These are phyloP conservation scores for Heliothis subflexa DNA, from an alignment of 1,140 invertebrate genomes.

Conservation along the genomic window DNA sequence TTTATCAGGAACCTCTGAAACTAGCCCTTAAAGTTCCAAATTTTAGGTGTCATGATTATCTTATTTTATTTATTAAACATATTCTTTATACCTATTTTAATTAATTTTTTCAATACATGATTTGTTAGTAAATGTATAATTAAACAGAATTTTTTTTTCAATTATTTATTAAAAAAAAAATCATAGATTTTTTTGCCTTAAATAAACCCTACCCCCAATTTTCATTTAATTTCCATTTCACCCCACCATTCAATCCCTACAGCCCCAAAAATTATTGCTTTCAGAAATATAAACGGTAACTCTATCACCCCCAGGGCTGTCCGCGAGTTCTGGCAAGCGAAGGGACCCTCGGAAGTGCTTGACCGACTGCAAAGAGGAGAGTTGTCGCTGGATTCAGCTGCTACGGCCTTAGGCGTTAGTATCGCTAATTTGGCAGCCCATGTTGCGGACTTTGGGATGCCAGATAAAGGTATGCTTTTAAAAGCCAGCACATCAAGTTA, in stretches of 20 bases:
- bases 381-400: constrained; percentile 89
- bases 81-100: too few species aligned
- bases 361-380: constrained; percentile 90
- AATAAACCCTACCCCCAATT: neutral
- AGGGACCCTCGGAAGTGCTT: constrained; percentile 90
- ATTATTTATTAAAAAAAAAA: too few species aligned
- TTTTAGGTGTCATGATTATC: too few species aligned
- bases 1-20: too few species aligned
- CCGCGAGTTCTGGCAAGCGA: constrained; percentile 92
- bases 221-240: too few species aligned
- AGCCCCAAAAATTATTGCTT: neutral
- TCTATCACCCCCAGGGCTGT: constrained; percentile 84
- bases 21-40: neutral
- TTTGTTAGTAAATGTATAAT: too few species aligned
- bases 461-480: constrained; percentile 57
- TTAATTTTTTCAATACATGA: too few species aligned
- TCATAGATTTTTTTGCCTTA: too few species aligned
- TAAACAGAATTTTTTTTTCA: too few species aligned
- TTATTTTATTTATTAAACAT: too few species aligned
- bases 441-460: constrained; percentile 71
- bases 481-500: too few species aligned
- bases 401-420: constrained; percentile 91
- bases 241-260: too few species aligned
- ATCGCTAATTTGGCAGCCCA: constrained; percentile 91
- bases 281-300: constrained; percentile 2